phyloP scores from a whole-genome alignment of 2,797 vertebrate genomes.

The Acanthurus leucopareius region DNA sequence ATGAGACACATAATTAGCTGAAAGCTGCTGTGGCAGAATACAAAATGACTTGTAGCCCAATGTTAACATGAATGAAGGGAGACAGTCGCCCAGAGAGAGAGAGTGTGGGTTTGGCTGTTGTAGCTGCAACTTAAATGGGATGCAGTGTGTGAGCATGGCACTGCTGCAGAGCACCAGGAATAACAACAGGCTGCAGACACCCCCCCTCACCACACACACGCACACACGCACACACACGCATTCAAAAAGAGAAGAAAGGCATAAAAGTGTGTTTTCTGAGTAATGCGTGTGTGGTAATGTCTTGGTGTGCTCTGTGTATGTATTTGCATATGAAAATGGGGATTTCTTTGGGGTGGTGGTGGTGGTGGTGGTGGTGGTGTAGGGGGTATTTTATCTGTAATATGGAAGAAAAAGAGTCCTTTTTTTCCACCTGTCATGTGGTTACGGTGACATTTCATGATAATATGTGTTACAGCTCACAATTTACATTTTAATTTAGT shows the following conservation, averaged over 20 bases:
- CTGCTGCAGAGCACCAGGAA: conserved; percentile 64
- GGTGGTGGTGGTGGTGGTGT: neutral
- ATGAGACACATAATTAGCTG: conserved; percentile 78
- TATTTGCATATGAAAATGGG: conserved; percentile 4
- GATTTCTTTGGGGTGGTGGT: neutral
- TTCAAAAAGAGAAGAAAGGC: too few relatives aligned
- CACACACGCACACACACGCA: neutral
- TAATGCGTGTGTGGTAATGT: neutral
- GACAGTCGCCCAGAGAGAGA: conserved; percentile 71
- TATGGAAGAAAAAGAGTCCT: neutral
- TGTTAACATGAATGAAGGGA: conserved; percentile 77
- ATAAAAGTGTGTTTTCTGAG: neutral
- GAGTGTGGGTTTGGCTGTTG: conserved; percentile 43
- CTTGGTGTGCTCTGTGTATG: neutral
- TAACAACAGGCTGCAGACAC: conserved; percentile 67
- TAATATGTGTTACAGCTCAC: neutral
- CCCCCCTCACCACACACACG: neutral
- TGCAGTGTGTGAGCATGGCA: conserved; percentile 41
- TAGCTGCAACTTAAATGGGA: conserved; percentile 47
- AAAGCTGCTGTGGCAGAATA: conserved; percentile 78
- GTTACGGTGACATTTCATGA: neutral
- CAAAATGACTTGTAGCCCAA: conserved; percentile 71
- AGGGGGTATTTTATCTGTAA: neutral
- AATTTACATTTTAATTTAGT: too few relatives aligned
- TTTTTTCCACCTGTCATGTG: neutral